Conservation (phyloP, 2,113 vertebrate species). For the Mystacornis crossleyi region DNA sequence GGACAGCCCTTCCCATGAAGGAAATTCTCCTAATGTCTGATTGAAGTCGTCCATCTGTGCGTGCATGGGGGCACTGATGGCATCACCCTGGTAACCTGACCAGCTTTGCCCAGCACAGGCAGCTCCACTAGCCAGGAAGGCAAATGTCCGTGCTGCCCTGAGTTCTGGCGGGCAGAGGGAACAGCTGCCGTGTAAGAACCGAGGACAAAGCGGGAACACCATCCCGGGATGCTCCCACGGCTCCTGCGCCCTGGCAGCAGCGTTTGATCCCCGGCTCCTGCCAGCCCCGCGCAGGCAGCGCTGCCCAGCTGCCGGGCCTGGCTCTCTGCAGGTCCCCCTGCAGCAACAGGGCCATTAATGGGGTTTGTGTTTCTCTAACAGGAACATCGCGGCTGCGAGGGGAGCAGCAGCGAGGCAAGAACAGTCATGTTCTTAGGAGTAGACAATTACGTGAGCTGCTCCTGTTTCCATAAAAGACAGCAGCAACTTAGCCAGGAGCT, state of each 20-base stretch:
- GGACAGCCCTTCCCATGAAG: neutral
- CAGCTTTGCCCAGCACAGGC: neutral
- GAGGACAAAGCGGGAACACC: rapidly evolving
- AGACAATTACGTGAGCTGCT: neutral
- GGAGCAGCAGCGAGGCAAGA: rapidly evolving
- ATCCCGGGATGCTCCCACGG: rapidly evolving
- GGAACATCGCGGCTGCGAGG: neutral
- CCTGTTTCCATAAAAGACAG: neutral
- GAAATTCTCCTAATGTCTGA: neutral
- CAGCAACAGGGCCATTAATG: rapidly evolving
- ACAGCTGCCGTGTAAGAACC: rapidly evolving
- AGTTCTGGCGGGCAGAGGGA: neutral
- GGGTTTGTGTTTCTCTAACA: neutral
- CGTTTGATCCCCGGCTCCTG: rapidly evolving
- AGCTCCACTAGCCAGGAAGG: rapidly evolving
- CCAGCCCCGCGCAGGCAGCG: neutral
- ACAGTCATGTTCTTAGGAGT: rapidly evolving
- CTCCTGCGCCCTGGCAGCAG: neutral
- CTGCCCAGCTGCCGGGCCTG: neutral
- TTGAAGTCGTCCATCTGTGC: rapidly evolving
- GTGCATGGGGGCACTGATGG: rapidly evolving
- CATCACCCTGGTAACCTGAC: rapidly evolving
- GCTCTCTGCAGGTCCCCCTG: rapidly evolving
- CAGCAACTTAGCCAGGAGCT: neutral
- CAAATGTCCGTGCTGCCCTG: rapidly evolving